These are phyloP conservation scores for Leucoma salicis DNA, from an alignment of 2,888 invertebrate genomes.

Conservation along the genomic window DNA sequence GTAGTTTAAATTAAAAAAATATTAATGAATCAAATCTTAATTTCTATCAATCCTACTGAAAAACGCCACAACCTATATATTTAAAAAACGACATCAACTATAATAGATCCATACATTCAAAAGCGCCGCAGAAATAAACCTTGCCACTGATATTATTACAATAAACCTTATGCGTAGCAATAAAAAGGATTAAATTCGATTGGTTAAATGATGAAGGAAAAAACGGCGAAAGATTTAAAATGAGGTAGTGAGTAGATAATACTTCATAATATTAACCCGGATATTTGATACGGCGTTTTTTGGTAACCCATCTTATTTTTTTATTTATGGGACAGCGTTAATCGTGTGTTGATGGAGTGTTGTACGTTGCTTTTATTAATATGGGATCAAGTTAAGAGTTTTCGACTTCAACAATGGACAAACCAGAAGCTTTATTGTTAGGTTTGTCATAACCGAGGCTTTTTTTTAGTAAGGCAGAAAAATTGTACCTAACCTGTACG, in stretches of 20 bases:
- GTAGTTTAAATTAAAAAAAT: too few relatives aligned
- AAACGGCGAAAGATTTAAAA: conserved; percentile 29
- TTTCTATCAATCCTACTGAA: background rate
- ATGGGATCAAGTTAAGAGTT: too few relatives aligned
- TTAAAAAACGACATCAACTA: conserved; percentile 53
- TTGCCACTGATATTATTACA: conserved; percentile 12
- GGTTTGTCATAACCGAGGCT: too few relatives aligned
- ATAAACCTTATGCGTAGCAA: conserved; percentile 32
- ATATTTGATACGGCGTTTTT: conserved; percentile 44
- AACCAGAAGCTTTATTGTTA: too few relatives aligned
- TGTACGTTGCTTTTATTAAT: too few relatives aligned
- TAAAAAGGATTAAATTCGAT: conserved; percentile 40
- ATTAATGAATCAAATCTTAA: too few relatives aligned
- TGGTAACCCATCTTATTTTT: conserved; percentile 14
- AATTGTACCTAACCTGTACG: too few relatives aligned
- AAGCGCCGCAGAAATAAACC: conserved; percentile 50
- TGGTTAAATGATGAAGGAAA: conserved; percentile 9
- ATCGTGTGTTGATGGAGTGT: conserved; percentile 14
- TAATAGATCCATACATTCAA: conserved; percentile 72
- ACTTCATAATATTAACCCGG: conserved; percentile 40
- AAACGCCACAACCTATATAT: conserved; percentile 48
- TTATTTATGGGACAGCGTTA: conserved; percentile 11
- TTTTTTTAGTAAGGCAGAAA: too few relatives aligned
- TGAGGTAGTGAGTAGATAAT: conserved; percentile 30
- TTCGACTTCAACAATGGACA: too few relatives aligned